Conservation (phyloP, 2,113 vertebrate genomes). For the Mobula hypostoma region DNA sequence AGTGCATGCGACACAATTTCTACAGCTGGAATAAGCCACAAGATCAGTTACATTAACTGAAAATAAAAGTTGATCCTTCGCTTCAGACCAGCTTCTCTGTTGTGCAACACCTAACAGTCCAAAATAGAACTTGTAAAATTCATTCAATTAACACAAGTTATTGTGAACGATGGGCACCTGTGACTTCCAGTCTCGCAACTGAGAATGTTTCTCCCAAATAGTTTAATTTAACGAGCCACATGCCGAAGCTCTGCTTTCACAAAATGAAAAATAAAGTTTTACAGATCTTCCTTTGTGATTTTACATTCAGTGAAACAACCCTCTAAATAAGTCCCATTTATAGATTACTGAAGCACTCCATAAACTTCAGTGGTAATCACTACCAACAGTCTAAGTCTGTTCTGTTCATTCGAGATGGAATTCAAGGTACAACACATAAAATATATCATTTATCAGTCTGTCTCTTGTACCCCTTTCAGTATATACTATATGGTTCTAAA, state of each 20-base stretch:
- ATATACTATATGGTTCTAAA: not conserved
- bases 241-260: not conserved
- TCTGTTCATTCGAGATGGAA: constrained; percentile 27
- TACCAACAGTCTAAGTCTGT: constrained; percentile 15
- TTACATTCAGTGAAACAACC: not conserved
- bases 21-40: not conserved
- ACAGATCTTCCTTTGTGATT: not conserved
- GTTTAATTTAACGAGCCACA: not conserved
- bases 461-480: not conserved
- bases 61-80: no score
- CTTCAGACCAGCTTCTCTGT: not conserved
- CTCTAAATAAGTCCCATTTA: constrained; percentile 10
- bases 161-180: not conserved
- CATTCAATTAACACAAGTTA: not conserved
- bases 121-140: not conserved
- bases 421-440: constrained; percentile 35
- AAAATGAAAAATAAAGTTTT: not conserved
- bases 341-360: constrained; percentile 6
- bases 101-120: not conserved
- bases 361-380: constrained; percentile 19
- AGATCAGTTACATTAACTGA: no score
- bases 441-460: constrained; percentile 12
- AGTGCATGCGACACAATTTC: not conserved
- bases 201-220: not conserved
- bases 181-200: not conserved